These are phyloP conservation scores for Clunio marinus DNA, from an alignment of 2,888 invertebrate genomes.

Conservation along the genomic window DNA sequence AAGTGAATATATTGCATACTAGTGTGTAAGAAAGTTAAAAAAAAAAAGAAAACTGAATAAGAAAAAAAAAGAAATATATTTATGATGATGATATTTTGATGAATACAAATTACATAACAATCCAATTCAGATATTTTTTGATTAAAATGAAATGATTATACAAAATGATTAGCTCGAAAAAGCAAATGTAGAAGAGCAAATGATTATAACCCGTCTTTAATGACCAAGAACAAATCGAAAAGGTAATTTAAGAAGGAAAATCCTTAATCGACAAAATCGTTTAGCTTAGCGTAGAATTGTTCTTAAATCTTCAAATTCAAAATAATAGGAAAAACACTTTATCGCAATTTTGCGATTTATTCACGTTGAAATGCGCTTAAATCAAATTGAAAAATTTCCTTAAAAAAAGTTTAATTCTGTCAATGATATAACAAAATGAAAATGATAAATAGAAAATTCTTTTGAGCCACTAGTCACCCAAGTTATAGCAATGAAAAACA, in stretches of 20 bases:
- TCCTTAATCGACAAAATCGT: not conserved
- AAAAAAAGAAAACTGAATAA: not conserved
- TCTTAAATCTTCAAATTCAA: conserved; percentile 2
- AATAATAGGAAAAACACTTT: not conserved
- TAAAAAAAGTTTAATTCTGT: not conserved
- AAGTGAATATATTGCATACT: not conserved
- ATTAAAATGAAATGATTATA: conserved; percentile 25
- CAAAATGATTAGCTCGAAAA: no score
- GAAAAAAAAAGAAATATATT: conserved; percentile 22
- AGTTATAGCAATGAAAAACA: not conserved
- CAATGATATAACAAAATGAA: not conserved
- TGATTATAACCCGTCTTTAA: no score
- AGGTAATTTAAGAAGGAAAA: not conserved
- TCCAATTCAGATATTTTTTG: conserved; percentile 35
- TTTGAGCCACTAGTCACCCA: conserved; percentile 8
- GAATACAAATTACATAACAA: conserved; percentile 16
- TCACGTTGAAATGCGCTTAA: no score
- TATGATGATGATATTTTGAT: conserved; percentile 35
- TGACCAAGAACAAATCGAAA: no score
- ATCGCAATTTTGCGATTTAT: not conserved
- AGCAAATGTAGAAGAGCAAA: no score
- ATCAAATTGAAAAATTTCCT: not conserved
- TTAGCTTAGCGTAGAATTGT: not conserved
- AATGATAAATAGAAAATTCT: not conserved
- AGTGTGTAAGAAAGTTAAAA: conserved; percentile 17